Evolutionary conservation across 2,113 vertebrate genomes (phyloP).

Genomic region (Ursus arctos): DNA sequence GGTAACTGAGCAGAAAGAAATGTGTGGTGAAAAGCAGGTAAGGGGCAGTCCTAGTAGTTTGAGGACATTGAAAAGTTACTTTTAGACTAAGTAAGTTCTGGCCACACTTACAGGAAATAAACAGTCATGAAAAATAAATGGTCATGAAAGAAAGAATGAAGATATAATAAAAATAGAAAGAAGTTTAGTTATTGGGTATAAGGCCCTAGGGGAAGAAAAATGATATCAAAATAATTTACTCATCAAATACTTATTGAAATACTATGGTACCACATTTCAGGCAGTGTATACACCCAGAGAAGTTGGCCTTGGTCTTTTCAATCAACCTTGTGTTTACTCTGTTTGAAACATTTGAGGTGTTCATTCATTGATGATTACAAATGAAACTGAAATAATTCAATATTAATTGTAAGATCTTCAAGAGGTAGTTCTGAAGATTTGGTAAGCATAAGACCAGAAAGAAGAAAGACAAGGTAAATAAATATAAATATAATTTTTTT

Average conservation of each 20-base stretch:
- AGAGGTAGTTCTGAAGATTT: background rate
- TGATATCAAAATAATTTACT: background rate
- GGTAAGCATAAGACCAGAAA: background rate
- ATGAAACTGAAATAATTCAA: background rate
- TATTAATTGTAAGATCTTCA: background rate
- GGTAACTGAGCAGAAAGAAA: background rate
- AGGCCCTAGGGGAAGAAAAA: background rate
- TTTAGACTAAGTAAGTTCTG: background rate
- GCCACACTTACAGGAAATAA: background rate
- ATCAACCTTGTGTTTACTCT: background rate
- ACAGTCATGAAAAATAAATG: background rate
- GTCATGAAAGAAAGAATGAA: background rate
- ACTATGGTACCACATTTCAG: background rate
- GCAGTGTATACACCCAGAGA: background rate
- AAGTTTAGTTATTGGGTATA: background rate
- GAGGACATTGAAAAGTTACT: background rate
- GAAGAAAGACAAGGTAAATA: background rate
- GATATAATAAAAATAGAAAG: background rate
- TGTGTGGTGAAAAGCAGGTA: background rate
- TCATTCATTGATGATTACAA: background rate
- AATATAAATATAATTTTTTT: constrained; percentile 16
- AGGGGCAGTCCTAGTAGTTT: background rate
- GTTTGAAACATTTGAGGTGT: background rate
- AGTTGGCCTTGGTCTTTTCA: background rate
- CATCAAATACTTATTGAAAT: background rate